Evolutionary conservation across 2,888 invertebrate species (phyloP).

Genomic region (Lasioglossum pauxillum): DNA sequence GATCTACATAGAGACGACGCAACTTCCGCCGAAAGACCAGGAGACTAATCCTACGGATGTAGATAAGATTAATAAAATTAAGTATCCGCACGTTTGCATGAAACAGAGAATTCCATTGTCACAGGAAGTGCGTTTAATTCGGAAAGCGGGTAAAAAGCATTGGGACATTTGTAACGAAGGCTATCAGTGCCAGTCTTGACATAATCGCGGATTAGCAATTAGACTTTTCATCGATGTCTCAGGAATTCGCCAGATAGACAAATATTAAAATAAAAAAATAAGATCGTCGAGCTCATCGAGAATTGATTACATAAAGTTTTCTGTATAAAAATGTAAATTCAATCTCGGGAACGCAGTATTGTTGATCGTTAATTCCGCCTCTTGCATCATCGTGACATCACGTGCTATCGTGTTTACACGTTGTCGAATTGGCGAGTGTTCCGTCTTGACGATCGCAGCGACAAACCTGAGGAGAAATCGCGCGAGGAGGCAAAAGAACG

Average conservation of each 20-base stretch:
- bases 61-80: background rate
- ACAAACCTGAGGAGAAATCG: background rate
- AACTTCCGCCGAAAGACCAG: background rate
- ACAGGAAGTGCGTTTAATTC: background rate
- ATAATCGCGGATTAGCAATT: background rate
- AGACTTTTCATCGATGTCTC: background rate
- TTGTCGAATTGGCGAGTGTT: background rate
- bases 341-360: no score
- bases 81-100: background rate
- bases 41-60: background rate
- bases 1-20: background rate
- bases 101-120: background rate
- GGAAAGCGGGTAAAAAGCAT: background rate
- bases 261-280: no score
- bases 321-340: background rate
- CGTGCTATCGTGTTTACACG: background rate
- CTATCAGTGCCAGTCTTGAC: no score
- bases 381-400: background rate
- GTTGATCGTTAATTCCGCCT: background rate
- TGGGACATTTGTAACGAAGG: background rate
- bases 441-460: background rate
- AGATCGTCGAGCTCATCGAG: no score
- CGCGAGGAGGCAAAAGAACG: background rate
- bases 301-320: no score
- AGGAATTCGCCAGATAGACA: background rate